Base-by-base conservation (phyloP, 1,140 invertebrate genomes). In the Planococcus citri region DNA sequence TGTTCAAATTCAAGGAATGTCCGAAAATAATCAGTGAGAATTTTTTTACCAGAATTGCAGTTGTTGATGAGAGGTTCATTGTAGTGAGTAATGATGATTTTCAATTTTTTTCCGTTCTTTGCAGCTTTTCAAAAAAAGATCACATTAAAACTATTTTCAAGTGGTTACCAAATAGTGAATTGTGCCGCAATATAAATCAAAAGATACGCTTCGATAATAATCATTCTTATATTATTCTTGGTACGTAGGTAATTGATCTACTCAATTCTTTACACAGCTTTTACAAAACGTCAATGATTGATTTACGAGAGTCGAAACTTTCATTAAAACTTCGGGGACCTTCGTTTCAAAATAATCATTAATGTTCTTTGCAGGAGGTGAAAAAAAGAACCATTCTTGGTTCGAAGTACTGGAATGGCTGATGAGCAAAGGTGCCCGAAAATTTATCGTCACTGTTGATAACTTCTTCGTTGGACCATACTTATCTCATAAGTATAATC, bases 401-500 rank as follows among this genome's bases (percentile, higher is more conserved):
- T 70, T 74, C 1, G 71, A 74, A 21, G 25, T 74, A 29, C 68
- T 70, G 0, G 72, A 74, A 69, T 74, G 72, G 72, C 38, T 74
- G 27, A 60, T 72, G 0, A 22, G 20, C 14, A 68, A 72, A 71
- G 73, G 73, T 0, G 73, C 71, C 27, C 70, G 71, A 27, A 71
- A 70, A 51, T 64, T 74, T 2, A 64, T 71, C 58, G 41, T 73
- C 1, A 61, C 70, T 12, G 21, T 72, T 57, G 64, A 71, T 38
- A 72, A 72, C 58, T 68, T 68, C 27, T n/a, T 60, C 24, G 38
- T 72, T 24, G 61, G 61, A 8, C 61, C 67, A 1, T 38, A 41
- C 33, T 27, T 68, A 14, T 71, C 68, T n/a, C 25, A 64, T 21
- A 10, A 25, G 24, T 24, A 24, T 4, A 64, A 64, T 27, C 21